Evolutionary conservation across 2,888 invertebrate genomes (phyloP).

Genomic region (Cheilosia variabilis): DNA sequence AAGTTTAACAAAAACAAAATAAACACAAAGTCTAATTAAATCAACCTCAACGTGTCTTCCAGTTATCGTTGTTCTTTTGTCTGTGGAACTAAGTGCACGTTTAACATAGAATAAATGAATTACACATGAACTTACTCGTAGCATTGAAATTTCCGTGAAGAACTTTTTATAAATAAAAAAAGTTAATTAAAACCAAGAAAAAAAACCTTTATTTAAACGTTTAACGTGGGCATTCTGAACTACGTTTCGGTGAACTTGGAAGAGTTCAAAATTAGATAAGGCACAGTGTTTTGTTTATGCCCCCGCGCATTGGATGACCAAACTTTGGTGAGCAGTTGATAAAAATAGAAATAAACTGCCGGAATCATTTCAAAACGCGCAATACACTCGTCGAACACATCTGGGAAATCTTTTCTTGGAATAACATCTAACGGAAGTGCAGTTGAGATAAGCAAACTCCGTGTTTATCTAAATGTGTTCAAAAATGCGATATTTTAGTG

Average conservation of each 20-base stretch:
- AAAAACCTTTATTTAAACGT: background rate
- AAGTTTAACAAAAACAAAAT: slow-evolving; percentile 9
- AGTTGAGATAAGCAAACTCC: slow-evolving; percentile 1
- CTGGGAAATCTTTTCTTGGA: background rate
- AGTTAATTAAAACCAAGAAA: background rate
- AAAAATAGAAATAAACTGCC: slow-evolving; percentile 10
- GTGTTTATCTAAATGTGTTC: background rate
- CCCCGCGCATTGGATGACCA: background rate
- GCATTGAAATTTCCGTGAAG: background rate
- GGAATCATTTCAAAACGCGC: slow-evolving; percentile 1
- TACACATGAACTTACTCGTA: background rate
- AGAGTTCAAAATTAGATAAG: slow-evolving; percentile 45
- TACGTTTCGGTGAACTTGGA: slow-evolving; percentile 22
- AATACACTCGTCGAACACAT: background rate
- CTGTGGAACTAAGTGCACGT: background rate
- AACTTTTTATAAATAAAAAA: background rate
- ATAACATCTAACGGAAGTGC: slow-evolving; percentile 14
- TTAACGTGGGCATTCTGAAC: background rate
- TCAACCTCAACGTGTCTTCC: background rate
- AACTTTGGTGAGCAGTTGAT: slow-evolving; percentile 3
- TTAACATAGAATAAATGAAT: slow-evolving; percentile 4
- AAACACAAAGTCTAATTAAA: background rate
- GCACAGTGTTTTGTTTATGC: background rate
- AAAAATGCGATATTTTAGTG: background rate
- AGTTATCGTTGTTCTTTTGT: background rate